Base-by-base conservation (phyloP, 2,888 invertebrate species). In the Mythimna pallens region DNA sequence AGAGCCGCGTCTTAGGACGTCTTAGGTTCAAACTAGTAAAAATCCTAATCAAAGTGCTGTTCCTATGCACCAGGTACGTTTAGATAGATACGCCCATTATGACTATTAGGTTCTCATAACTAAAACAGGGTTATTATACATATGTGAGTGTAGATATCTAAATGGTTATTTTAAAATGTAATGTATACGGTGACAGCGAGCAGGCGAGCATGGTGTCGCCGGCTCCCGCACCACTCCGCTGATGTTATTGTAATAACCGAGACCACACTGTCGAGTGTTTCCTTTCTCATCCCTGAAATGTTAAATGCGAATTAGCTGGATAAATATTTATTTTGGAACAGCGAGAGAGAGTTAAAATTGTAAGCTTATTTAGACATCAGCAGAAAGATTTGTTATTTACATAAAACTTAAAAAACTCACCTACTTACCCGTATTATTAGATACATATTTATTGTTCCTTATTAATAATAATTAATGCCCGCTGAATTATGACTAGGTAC, bases 271-370 rank as follows among this genome's bases (percentile, higher is more conserved):
- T 94, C 91, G 94, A 92, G 92, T 95, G 95, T 94, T 93, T 93
- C 94, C 90, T 93, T 94, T 94, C 95, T 90, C 90, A 83, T 83
- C 85, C 84, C 86, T 91, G 93, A 93, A 94, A 94, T 89, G 92
- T 90, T 93, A 89, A 93, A 94, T 94, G 94, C 94, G 93, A 96
- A 96, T 96, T 96, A 96, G 95, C 93, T 95, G 93, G 89, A 92
- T 88, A 93, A 96, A 96, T 94, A 96, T 96, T 96, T 93, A 87
- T 89, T 91, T 96, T 94, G 93, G 94, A 93, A 90, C 92, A 88
- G 86, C 86, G 89, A 84, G 90, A 91, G 89, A 83, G 91, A 91
- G 92, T 93, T 93, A 91, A 93, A 93, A 88, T 91, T 91, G 85
- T 89, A 78, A 81, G 81, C 73, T 67, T 65, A 40, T 59, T 59